Evolutionary conservation across 2,888 invertebrate species (phyloP).

Genomic region (Frankliniella intonsa): DNA sequence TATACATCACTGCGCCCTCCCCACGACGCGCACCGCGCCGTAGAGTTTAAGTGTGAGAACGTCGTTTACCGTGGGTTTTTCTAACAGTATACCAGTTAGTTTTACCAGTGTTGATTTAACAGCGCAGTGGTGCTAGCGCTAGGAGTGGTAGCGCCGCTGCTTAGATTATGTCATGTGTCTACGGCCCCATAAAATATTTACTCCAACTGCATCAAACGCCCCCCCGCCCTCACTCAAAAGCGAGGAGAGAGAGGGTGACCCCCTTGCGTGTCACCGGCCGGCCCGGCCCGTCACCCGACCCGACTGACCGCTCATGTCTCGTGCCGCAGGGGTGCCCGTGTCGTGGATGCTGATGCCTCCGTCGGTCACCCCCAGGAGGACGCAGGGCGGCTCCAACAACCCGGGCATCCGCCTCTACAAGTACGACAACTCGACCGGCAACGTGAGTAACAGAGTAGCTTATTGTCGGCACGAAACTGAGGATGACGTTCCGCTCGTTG

Average conservation of each 20-base stretch:
- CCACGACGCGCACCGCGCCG: not conserved
- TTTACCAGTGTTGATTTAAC: no score
- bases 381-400: conserved; percentile 73
- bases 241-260: no score
- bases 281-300: not conserved
- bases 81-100: no score
- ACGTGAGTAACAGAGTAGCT: conserved; percentile 53
- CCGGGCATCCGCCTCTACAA: conserved; percentile 84
- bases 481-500: not conserved
- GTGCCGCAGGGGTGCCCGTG: conserved; percentile 66
- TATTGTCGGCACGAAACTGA: not conserved
- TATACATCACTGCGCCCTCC: not conserved
- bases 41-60: no score
- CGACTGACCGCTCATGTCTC: not conserved
- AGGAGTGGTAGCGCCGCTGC: no score
- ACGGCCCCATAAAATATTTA: no score
- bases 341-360: conserved; percentile 83
- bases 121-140: no score
- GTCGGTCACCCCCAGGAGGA: conserved; percentile 80
- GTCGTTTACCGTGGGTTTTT: no score
- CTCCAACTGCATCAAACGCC: no score
- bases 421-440: conserved; percentile 81
- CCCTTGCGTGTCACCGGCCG: no score
- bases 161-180: no score
- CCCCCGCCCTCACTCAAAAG: no score